These are phyloP conservation scores for Phaenicophaeus curvirostris DNA, from an alignment of 2,797 vertebrate genomes.

Conservation along the genomic window DNA sequence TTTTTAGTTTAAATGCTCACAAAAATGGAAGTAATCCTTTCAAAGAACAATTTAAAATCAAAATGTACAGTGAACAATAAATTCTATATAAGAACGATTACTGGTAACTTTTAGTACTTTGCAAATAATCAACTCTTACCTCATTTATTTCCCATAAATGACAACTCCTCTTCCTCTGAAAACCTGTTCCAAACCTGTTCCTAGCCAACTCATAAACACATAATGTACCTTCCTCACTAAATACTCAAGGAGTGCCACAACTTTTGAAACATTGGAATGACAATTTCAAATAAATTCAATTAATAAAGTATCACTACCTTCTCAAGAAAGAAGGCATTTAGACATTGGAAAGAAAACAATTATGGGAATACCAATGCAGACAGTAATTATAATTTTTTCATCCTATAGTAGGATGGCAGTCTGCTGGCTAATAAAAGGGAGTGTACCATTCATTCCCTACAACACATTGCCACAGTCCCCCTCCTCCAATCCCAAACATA, in stretches of 20 bases:
- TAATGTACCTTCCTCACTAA: not conserved
- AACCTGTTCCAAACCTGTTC: not conserved
- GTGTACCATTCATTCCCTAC: too few relatives aligned
- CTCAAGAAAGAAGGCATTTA: not conserved
- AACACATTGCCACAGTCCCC: too few relatives aligned
- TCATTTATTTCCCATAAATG: not conserved
- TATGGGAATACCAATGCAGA: too few relatives aligned
- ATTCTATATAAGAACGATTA: not conserved
- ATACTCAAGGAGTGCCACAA: not conserved
- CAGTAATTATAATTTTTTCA: too few relatives aligned
- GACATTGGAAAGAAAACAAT: not conserved
- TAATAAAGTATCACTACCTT: not conserved
- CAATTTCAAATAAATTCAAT: not conserved
- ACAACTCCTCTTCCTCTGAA: not conserved
- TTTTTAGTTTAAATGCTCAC: not conserved
- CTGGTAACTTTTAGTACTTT: not conserved
- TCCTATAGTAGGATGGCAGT: too few relatives aligned
- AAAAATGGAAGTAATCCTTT: not conserved
- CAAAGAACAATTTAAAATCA: not conserved
- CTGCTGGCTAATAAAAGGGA: too few relatives aligned
- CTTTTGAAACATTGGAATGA: not conserved
- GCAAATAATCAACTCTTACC: not conserved
- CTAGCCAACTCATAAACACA: not conserved
- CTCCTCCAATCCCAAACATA: too few relatives aligned
- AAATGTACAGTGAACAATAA: not conserved